These are phyloP conservation scores for Notothenia coriiceps DNA, from an alignment of 2,113 vertebrate genomes.

Conservation along the genomic window DNA sequence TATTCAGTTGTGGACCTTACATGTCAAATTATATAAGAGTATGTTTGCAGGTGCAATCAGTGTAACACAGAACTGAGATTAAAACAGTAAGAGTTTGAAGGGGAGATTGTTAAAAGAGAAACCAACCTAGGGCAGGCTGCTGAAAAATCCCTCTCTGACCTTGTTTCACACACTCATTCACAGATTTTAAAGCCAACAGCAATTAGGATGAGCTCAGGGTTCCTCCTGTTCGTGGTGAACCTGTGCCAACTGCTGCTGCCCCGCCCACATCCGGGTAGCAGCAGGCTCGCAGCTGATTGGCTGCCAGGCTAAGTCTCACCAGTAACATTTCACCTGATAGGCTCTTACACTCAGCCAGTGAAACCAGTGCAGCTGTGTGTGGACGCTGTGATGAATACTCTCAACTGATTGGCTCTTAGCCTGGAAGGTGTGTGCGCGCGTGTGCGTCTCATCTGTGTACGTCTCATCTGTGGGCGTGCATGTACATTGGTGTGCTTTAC, in stretches of 20 bases:
- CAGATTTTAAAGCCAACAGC: slow-evolving; percentile 37
- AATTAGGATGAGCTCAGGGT: slow-evolving; percentile 37
- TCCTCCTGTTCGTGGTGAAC: slow-evolving; percentile 46
- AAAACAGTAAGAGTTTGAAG: not conserved
- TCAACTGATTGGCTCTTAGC: slow-evolving; percentile 55
- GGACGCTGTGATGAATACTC: slow-evolving; percentile 8
- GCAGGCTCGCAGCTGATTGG: slow-evolving; percentile 61
- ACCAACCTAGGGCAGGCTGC: not conserved
- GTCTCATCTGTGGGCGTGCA: not conserved
- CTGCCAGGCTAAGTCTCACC: not conserved
- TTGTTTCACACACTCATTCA: slow-evolving; percentile 19
- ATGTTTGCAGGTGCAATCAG: not conserved
- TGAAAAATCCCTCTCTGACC: slow-evolving; percentile 42
- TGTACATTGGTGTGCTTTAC: not conserved
- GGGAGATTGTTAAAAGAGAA: not conserved
- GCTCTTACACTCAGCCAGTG: slow-evolving; percentile 11
- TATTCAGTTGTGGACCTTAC: not conserved
- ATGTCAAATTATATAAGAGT: not conserved
- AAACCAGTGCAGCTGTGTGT: slow-evolving; percentile 34
- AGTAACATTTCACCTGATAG: slow-evolving; percentile 47
- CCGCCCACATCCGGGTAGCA: slow-evolving; percentile 46
- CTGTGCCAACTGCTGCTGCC: slow-evolving; percentile 36
- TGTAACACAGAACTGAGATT: not conserved
- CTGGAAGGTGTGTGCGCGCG: slow-evolving; percentile 52
- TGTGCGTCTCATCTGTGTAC: not conserved